phyloP scores from a whole-genome alignment of 2,888 invertebrate species.

The Macrophya alboannulata region DNA sequence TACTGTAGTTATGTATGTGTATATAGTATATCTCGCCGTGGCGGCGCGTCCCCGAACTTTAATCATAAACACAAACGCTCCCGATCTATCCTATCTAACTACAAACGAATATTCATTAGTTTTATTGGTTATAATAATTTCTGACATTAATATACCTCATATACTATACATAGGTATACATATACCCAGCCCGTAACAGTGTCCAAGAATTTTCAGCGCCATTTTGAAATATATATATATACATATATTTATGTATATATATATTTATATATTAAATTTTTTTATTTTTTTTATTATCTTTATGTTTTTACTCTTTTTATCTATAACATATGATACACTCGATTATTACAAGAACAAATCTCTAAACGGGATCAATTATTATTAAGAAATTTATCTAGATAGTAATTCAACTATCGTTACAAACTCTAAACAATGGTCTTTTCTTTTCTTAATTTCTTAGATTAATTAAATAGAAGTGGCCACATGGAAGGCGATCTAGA shows the following conservation, averaged over 20 bases:
- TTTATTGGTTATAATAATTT: constrained; percentile 41
- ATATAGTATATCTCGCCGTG: background rate
- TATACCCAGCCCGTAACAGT: background rate
- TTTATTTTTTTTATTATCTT: background rate
- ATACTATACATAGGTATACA: background rate
- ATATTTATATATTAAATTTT: background rate
- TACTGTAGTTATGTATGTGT: background rate
- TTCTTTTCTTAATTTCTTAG: background rate
- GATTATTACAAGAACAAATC: background rate
- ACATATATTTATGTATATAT: background rate
- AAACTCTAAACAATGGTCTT: background rate
- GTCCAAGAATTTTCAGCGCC: constrained; percentile 75
- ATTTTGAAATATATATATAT: constrained; percentile 76
- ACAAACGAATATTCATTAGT: background rate
- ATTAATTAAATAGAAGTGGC: constrained; percentile 67
- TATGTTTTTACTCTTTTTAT: background rate
- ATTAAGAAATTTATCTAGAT: background rate
- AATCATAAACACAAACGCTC: constrained; percentile 23
- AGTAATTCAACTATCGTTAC: background rate
- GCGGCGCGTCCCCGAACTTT: constrained; percentile 50
- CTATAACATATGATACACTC: background rate
- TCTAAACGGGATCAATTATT: background rate
- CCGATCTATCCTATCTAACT: background rate
- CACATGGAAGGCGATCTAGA: constrained; percentile 78
- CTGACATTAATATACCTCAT: background rate